Percentiles rank a stretch among this genome's conserved stretches.
Conservation (phyloP, 2,113 vertebrate species). For the Felis chaus region DNA sequence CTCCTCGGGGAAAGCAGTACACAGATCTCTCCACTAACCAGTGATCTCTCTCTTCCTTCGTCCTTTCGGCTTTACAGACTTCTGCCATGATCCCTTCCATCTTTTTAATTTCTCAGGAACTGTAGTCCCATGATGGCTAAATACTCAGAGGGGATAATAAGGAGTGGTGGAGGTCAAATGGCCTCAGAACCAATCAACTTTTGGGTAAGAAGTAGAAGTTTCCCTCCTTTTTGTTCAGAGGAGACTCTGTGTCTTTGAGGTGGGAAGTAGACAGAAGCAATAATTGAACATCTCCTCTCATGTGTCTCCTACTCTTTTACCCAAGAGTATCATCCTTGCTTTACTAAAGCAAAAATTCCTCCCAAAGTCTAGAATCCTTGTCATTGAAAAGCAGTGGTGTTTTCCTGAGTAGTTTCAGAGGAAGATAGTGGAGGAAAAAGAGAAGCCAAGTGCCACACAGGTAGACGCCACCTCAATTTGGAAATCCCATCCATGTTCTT, state of each 20-base stretch:
- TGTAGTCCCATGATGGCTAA: neutral
- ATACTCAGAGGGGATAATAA: neutral
- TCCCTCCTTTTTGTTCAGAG: neutral
- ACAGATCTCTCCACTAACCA: neutral
- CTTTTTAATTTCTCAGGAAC: neutral
- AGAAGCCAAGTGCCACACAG: too few species aligned
- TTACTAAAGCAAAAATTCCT: neutral
- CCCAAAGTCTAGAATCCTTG: neutral
- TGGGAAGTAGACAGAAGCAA: neutral
- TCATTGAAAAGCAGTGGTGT: neutral
- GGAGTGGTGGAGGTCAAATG: neutral
- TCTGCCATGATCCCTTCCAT: neutral
- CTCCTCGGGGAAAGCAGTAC: neutral
- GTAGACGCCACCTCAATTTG: neutral
- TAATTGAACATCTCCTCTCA: neutral
- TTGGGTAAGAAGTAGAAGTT: neutral
- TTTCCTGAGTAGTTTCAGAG: neutral
- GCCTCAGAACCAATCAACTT: neutral
- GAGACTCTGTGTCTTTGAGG: neutral
- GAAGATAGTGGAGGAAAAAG: neutral
- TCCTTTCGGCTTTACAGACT: neutral
- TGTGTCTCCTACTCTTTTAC: neutral
- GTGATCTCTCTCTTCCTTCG: neutral
- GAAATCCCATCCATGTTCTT: neutral
- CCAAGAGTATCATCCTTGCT: neutral